Base-by-base conservation (phyloP, 2,113 vertebrate genomes). In the Gallinago paraguaiae region DNA sequence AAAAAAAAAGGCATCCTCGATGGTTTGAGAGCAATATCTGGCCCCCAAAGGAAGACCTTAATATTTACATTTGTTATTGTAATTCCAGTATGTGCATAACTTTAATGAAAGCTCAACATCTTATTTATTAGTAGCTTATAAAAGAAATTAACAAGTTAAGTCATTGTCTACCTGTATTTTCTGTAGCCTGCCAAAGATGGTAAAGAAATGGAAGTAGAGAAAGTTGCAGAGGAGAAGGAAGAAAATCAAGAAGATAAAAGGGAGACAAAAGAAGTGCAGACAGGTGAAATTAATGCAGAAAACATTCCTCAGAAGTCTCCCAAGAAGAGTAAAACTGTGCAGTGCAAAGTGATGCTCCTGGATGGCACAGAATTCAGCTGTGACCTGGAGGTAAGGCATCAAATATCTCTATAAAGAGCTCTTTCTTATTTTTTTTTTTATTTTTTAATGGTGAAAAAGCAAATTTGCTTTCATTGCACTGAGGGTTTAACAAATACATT, bases 281-380 rank as follows among this genome's bases (percentile, higher is more conserved):
- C 94, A 88, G 93, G 89, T 97, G 98, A 98, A 95, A 95, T 95
- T 17, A 97, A 96, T 70, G 33, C 86, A 57, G 98, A 98, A 69
- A 95, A 93, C 77, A 92, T 97, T 61, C 96, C 97, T 63, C 98
- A 98, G 69, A 99, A 98, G 93, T 93, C 98, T 88, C 96, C 98
- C 91, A 99, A 98, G 98, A 99, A 98, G 98, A 98, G 98, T 96
- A 99, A 99, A 97, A 98, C 98, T 82, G 98, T 99, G 74, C 98
- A 98, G 82, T 99, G 99, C 97, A 98, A 98, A 72, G 99, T 99
- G 84, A 95, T 96, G 69, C 98, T 99, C 60, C 97, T 99, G 76
- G 99, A 99, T 53, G 99, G 99, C 83, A 98, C 96, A 0, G 98
- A 99, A 95, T 99, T 98, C 96, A 97, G 87, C 96, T 99, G 99